Evolutionary conservation across 2,888 invertebrate species (phyloP).

Genomic region (Bellardia bayeri): DNA sequence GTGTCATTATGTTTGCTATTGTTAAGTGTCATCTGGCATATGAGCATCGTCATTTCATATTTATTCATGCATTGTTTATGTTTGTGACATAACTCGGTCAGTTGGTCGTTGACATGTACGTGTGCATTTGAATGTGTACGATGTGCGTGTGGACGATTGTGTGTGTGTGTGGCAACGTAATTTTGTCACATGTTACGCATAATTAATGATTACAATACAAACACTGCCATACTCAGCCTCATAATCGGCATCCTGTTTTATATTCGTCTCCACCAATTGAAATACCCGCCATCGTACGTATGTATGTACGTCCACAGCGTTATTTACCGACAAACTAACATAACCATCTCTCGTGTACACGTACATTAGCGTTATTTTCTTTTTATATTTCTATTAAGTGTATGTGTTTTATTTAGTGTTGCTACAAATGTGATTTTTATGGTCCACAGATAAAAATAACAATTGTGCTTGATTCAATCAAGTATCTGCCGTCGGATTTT

Average conservation of each 20-base stretch:
- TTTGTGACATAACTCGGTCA: slow-evolving; percentile 76
- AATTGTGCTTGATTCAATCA: neutral
- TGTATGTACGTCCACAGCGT: neutral
- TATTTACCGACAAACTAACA: slow-evolving; percentile 61
- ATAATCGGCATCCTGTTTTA: slow-evolving; percentile 8
- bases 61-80: slow-evolving; percentile 73
- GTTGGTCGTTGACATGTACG: slow-evolving; percentile 72
- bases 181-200: slow-evolving; percentile 79
- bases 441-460: neutral
- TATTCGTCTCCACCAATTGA: slow-evolving; percentile 34
- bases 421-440: slow-evolving; percentile 16
- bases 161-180: slow-evolving; percentile 31
- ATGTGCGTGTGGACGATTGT: neutral
- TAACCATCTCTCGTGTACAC: neutral
- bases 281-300: slow-evolving; percentile 23
- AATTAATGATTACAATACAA: slow-evolving; percentile 77
- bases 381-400: neutral
- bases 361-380: neutral
- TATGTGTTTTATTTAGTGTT: slow-evolving; percentile 16
- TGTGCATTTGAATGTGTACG: neutral
- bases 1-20: slow-evolving; percentile 58
- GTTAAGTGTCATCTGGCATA: slow-evolving; percentile 64
- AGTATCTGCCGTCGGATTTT: slow-evolving; percentile 3
- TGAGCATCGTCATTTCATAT: slow-evolving; percentile 64
- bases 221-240: slow-evolving; percentile 16